Evolutionary conservation across 1,140 invertebrate species (phyloP), one percentile per base, ranked within the genome.

Genomic region (Trichoplusia ni): DNA sequence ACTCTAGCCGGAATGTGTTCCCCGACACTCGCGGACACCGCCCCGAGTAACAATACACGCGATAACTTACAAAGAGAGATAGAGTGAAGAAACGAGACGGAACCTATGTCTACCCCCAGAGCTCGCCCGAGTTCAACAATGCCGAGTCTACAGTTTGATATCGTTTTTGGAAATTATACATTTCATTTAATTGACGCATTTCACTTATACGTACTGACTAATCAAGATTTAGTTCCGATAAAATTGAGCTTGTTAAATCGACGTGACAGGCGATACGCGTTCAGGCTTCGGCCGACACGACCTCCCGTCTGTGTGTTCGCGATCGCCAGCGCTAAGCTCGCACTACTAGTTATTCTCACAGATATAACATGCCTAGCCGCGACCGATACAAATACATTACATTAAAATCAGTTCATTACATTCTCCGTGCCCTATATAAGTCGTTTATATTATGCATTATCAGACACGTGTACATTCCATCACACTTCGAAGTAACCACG

Each of bases 201-300:
- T 58, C 37, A 81, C 86, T 89, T 87, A 86, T 75, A 82, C 77
- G 83, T 84, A 85, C 64, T 71, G 47, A 79, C 81, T 84, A 85
- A 77, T 78, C 75, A 70, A 82, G 75, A 76, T 71, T 76, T 77
- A 69, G 65, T 81, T 84, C 59, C 73, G 65, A 82, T 83, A 84
- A 88, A 88, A 89, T 89, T 89, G 86, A 89, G 86, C 86, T 83
- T 79, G 83, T 86, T 79, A 83, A 83, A 84, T 84, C 82, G 84
- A 85, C 81, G 64, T 75, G 68, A 74, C 80, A 76, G 79, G 76
- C 77, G 63, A 56, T 66, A 62, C 53, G 79, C 68, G 70, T 44
- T 44, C 54, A 11, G 54, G 54, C 66, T 53, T 23, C 29, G 37
- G 63, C 64, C 70, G 35, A 67, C 69, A 62, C 69, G 58, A 53